A percentile compares a stretch with the other conserved stretches of the same genome.
Evolutionary conservation across 2,113 vertebrate species (phyloP).

Genomic region (Cynocephalus volans): DNA sequence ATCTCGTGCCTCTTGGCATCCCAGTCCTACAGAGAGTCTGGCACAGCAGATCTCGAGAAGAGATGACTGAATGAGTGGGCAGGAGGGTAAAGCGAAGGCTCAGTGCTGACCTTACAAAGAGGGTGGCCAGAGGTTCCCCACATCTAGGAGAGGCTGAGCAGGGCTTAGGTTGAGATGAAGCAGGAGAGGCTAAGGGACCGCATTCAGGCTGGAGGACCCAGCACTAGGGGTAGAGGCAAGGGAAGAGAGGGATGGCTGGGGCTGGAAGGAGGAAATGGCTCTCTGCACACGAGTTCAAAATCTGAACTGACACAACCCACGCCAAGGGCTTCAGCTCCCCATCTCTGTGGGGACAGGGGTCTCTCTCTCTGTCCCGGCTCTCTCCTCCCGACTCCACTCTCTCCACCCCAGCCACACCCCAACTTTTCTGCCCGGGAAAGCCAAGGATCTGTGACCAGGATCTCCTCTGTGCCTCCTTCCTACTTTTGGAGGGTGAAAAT

Average conservation of each 20-base stretch:
- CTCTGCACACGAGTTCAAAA: background rate
- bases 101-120: background rate
- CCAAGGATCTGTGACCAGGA: background rate
- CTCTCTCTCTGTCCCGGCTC: background rate
- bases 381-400: background rate
- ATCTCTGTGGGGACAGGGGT: background rate
- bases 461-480: background rate
- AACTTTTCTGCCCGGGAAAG: background rate
- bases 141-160: background rate
- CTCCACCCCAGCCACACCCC: background rate
- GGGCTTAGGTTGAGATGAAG: background rate
- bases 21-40: background rate
- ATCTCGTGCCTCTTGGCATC: background rate
- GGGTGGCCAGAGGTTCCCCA: background rate
- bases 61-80: background rate
- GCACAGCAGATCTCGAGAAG: background rate
- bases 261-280: background rate
- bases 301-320: background rate
- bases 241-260: background rate
- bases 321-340: fast-evolving
- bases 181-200: background rate
- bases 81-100: background rate
- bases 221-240: background rate
- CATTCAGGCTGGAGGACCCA: background rate
- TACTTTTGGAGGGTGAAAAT: background rate